phyloP scores from a whole-genome alignment of 2,888 invertebrate genomes.

The Hypolimnas misippus region DNA sequence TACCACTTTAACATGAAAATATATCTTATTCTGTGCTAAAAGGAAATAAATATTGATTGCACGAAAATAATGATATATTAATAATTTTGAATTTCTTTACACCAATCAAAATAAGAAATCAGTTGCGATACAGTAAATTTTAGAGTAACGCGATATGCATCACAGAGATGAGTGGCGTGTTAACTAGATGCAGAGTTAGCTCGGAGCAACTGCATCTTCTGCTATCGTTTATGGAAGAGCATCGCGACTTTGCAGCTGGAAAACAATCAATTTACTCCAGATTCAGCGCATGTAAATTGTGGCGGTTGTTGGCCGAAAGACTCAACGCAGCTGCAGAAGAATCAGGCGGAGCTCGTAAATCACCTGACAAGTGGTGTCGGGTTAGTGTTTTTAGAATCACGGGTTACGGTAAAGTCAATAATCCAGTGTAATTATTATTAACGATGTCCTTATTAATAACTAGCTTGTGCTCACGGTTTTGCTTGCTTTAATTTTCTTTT shows the following conservation, averaged over 20 bases:
- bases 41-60: too few species aligned
- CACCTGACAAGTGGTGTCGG: conserved; percentile 79
- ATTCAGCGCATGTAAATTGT: conserved; percentile 75
- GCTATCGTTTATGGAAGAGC: conserved; percentile 79
- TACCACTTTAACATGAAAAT: too few species aligned
- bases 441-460: too few species aligned
- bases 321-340: conserved; percentile 75
- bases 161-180: conserved; percentile 64
- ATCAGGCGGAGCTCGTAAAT: conserved; percentile 71
- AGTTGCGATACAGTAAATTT: background rate
- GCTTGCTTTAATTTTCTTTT: too few species aligned
- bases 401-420: background rate
- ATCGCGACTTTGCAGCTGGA: conserved; percentile 75
- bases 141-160: conserved; percentile 16
- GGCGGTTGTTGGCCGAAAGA: conserved; percentile 73
- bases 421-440: background rate
- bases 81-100: background rate
- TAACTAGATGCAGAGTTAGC: conserved; percentile 74
- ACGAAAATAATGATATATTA: background rate
- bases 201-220: conserved; percentile 72
- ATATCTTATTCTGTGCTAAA: too few species aligned
- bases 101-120: background rate
- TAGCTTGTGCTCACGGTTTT: too few species aligned
- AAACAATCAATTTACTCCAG: conserved; percentile 76
- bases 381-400: conserved; percentile 50